A percentile compares a stretch with the other conserved stretches of the same genome.
phyloP scores from a whole-genome alignment of 2,113 vertebrate genomes.

The Alaudala cheleensis region DNA sequence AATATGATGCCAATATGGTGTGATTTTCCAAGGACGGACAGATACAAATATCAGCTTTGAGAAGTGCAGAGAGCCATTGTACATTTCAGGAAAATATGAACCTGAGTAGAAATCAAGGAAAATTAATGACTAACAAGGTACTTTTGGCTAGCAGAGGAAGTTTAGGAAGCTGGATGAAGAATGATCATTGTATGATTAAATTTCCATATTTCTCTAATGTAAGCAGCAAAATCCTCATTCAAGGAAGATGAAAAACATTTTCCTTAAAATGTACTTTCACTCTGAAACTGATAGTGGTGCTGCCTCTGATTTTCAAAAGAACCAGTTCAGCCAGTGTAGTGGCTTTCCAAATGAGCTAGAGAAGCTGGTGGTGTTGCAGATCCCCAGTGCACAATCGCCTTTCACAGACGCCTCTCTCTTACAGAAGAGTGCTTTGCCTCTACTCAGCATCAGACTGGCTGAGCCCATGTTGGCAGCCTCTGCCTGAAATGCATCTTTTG shows the following conservation, averaged over 20 bases:
- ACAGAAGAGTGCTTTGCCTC: too few relatives aligned
- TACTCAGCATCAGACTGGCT: not conserved
- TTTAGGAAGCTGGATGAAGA: not conserved
- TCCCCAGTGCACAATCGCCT: not conserved
- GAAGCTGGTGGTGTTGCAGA: not conserved
- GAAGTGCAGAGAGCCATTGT: not conserved
- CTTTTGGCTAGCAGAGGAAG: not conserved
- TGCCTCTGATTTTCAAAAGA: not conserved
- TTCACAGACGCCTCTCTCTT: fast-evolving
- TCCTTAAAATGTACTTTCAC: not conserved
- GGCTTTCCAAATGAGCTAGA: not conserved
- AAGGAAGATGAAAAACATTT: not conserved
- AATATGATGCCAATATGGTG: not conserved
- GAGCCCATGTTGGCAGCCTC: not conserved
- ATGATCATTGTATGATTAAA: not conserved
- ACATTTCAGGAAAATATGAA: not conserved
- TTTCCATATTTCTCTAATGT: not conserved
- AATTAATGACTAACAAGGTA: not conserved
- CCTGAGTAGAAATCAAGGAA: not conserved
- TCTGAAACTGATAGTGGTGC: not conserved
- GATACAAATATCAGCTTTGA: not conserved
- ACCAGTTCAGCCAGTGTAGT: not conserved
- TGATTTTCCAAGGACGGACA: not conserved
- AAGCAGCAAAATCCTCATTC: not conserved
- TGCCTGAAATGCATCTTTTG: not conserved